Percentiles rank a stretch among this genome's conserved stretches.
Evolutionary conservation across 2,113 vertebrate species (phyloP).

Genomic region (Calonectris borealis): DNA sequence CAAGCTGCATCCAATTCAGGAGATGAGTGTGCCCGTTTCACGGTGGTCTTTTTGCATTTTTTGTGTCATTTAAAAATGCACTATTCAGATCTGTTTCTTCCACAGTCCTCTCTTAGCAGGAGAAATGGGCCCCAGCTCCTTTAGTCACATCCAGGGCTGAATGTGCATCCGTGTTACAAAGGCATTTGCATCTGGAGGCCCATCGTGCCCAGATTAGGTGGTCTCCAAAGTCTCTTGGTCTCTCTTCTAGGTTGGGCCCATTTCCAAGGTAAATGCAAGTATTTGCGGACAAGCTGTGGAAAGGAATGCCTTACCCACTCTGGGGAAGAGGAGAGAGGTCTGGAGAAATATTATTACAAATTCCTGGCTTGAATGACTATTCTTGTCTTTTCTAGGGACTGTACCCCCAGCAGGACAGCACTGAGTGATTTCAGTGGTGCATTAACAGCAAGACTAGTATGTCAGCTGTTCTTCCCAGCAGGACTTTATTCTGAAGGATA

Average conservation of each 20-base stretch:
- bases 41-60: not conserved
- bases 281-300: not conserved
- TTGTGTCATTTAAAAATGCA: not conserved
- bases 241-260: not conserved
- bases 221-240: not conserved
- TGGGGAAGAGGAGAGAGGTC: not conserved
- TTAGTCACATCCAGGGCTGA: not conserved
- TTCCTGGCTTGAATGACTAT: not conserved
- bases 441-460: not conserved
- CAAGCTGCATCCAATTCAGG: not conserved
- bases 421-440: not conserved
- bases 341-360: slow-evolving; percentile 7
- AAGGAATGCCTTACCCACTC: not conserved
- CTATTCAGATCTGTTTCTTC: not conserved
- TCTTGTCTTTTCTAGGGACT: not conserved
- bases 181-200: not conserved
- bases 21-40: not conserved
- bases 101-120: not conserved
- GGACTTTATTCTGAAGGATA: not conserved
- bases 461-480: not conserved
- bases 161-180: not conserved
- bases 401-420: not conserved
- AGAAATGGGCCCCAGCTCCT: not conserved
- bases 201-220: not conserved
- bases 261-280: slow-evolving; percentile 9